Evolutionary conservation across 2,797 vertebrate genomes (phyloP), one percentile per base, ranked within the genome.

Genomic region (Urophycis tenuis): DNA sequence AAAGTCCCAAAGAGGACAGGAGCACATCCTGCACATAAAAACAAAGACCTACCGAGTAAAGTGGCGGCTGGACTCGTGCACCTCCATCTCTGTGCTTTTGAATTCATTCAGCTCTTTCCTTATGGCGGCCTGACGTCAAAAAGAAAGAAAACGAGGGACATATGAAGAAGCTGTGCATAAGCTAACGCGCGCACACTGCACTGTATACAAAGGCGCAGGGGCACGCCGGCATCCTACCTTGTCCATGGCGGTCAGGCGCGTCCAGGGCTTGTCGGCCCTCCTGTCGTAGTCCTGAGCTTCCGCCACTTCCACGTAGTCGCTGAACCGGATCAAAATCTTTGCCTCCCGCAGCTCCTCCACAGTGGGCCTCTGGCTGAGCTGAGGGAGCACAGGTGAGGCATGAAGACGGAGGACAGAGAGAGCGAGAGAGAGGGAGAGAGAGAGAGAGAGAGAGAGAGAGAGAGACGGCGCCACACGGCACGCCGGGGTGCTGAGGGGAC

Each of bases 1-100:
- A 25, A 25, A 60, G 53, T 25, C 22, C 53, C 53, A 60, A 25
- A n/a, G 53, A 60, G 53, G 53, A 60, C 53, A 60, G 53, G 25
- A 60, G 53, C 53, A 60, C 10, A 60, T 53, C 49, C 49, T 30
- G 53, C 19, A 22, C 22, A 22, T 19, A 53, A 67, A 67, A 74
- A 74, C 73, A 35, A 45, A 15, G 2, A 72, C 74, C 80, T 76
- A 93, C 98, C 98, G 96, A 94, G 98, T 99, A 92, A 99, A 92
- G 92, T 99, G 98, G 81, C 96, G 95, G 84, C 98, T 99, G 71
- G 96, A 94, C 92, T 99, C 98, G 33, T 99, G 98, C 85, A 99
- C 98, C 90, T 99, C 97, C 98, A 99, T 99, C 91, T 99, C 97
- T 91, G 95, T 96, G 95, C 98, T 99, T 94, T 99, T 99, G 89